These are phyloP conservation scores for Drosophila atroscutellata DNA, from an alignment of 2,888 invertebrate species.

Conservation along the genomic window DNA sequence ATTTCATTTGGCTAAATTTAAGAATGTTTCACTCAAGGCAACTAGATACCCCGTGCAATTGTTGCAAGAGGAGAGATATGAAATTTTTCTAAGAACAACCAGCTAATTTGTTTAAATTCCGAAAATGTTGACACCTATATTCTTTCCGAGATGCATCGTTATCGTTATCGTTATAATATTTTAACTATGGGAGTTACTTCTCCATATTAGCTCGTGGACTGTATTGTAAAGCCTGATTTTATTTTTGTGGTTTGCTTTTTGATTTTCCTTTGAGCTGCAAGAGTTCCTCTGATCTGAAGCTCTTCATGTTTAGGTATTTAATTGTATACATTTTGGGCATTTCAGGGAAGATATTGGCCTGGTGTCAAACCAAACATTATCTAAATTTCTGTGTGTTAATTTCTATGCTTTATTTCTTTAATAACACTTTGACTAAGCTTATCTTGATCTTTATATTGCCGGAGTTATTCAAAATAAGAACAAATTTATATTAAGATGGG, in stretches of 20 bases:
- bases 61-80: background rate
- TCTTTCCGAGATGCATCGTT: background rate
- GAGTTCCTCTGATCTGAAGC: background rate
- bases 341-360: background rate
- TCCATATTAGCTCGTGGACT: background rate
- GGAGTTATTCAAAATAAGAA: background rate
- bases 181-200: background rate
- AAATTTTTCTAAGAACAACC: background rate
- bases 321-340: background rate
- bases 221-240: background rate
- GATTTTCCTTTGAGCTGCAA: background rate
- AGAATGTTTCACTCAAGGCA: background rate
- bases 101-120: background rate
- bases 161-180: background rate
- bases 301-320: background rate
- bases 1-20: constrained; percentile 21
- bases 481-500: background rate
- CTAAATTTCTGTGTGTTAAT: background rate
- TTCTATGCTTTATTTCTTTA: background rate
- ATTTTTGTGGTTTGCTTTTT: background rate
- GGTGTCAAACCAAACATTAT: background rate
- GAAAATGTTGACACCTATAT: background rate
- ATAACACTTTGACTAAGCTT: background rate
- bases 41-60: constrained; percentile 4
- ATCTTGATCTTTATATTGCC: background rate